Conservation (phyloP, 1,140 invertebrate species). For the Piezodorus guildinii region DNA sequence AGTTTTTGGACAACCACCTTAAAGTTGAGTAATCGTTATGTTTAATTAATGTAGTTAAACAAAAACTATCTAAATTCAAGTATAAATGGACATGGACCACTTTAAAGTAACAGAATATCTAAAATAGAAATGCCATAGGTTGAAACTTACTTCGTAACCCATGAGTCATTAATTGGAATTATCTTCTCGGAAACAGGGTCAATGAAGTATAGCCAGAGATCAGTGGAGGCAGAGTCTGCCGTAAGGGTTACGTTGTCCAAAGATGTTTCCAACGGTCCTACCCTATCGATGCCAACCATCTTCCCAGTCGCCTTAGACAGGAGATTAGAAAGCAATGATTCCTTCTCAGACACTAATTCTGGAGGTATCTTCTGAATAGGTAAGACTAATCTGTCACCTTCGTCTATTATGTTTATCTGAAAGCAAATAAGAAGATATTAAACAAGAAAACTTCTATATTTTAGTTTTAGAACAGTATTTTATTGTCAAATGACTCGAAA, state of each 20-base stretch:
- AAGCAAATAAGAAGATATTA: neutral
- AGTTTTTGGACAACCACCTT: too few relatives aligned
- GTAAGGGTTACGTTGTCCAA: constrained; percentile 58
- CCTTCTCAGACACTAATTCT: constrained; percentile 51
- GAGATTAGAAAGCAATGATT: constrained; percentile 49
- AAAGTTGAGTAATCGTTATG: too few relatives aligned
- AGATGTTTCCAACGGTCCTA: constrained; percentile 53
- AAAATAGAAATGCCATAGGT: neutral
- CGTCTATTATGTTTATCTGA: constrained; percentile 51
- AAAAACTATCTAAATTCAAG: too few relatives aligned
- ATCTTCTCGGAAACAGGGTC: constrained; percentile 68
- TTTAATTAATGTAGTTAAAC: too few relatives aligned
- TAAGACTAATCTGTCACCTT: constrained; percentile 60
- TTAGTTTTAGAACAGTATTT: too few relatives aligned
- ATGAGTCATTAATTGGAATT: constrained; percentile 53
- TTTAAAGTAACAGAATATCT: too few relatives aligned
- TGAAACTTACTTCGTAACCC: constrained; percentile 50
- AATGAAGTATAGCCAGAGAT: constrained; percentile 75
- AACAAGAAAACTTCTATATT: neutral
- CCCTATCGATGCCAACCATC: constrained; percentile 63
- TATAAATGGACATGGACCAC: too few relatives aligned
- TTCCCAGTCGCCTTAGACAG: constrained; percentile 62
- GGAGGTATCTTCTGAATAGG: constrained; percentile 62
- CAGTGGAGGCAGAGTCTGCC: constrained; percentile 59
- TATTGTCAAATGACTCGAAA: neutral